Base-by-base conservation (phyloP, 1,140 invertebrate species). In the Philaenus spumarius region DNA sequence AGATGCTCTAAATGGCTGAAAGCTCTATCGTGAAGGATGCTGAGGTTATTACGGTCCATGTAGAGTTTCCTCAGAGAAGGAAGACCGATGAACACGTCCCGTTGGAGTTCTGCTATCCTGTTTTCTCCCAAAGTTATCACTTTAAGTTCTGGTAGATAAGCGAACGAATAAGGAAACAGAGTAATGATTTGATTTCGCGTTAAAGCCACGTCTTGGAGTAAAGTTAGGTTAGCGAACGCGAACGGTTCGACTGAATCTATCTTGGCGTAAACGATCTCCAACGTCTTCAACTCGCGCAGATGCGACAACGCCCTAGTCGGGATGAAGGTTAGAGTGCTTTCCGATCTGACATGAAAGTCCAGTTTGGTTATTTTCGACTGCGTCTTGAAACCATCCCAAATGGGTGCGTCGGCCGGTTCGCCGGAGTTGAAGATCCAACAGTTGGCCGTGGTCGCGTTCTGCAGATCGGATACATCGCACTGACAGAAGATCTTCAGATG, bases 1-100 rank as follows among this genome's bases (percentile, higher is more conserved):
- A 90, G 71, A 34, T 78, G 75, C 2, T 72, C 73, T 62, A 88
- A 73, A 56, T 86, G 78, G 46, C 77, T 77, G 67, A 90, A 89
- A 0, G 86, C 83, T 11, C 79, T 77, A 53, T 89, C 85, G 60
- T 83, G 83, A 43, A 90, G 72, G 9, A 78, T 74, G n/a, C 80
- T 80, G 47, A 90, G 82, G 66, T 86, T 85, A 69, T 90, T 90
- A 17, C 79, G 76, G 51, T 82, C 82, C 24, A 90, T 71, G 59
- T 77, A 78, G 11, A 91, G 72, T 47, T 80, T 79, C 50, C 79
- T 77, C 51, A 90, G 73, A n/a, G 77, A 77, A 0, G 85, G 84
- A 17, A 90, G 66, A 66, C 85, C 80, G 2, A 80, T 76, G 69
- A 91, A 89, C 0, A 82, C 81, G 60, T 82, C 78, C 40, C 82